These are phyloP conservation scores for Phyllotis vaccarum DNA, from an alignment of 2,797 vertebrate genomes.

Conservation along the genomic window DNA sequence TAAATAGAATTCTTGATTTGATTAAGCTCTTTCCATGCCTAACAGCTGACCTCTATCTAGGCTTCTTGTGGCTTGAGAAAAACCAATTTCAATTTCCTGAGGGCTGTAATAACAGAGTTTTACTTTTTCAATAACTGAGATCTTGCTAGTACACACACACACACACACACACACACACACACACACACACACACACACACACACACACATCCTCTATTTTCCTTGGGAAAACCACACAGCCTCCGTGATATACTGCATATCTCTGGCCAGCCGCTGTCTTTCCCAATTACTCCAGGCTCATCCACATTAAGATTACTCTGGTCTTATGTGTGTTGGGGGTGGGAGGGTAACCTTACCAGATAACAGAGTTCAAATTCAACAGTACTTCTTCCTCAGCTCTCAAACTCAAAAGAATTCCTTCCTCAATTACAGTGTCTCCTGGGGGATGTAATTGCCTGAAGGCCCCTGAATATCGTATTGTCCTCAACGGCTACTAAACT, in stretches of 20 bases:
- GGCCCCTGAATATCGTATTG: not conserved
- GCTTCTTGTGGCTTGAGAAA: conserved; percentile 21
- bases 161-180: too few relatives aligned
- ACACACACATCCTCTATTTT: conserved; percentile 3
- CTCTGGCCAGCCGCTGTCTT: conserved; percentile 77
- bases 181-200: too few relatives aligned
- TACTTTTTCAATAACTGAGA: not conserved
- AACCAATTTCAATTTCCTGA: conserved; percentile 1
- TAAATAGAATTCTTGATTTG: not conserved
- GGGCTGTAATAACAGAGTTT: not conserved
- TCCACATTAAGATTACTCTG: conserved; percentile 71
- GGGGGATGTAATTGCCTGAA: not conserved
- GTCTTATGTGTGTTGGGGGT: not conserved
- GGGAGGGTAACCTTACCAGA: not conserved
- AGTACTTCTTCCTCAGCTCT: not conserved
- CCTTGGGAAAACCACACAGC: not conserved
- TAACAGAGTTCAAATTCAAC: conserved; percentile 5
- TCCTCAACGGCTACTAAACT: not conserved
- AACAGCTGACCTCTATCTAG: not conserved
- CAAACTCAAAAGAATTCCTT: conserved; percentile 3
- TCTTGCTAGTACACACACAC: not conserved
- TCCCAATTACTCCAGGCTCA: conserved; percentile 79
- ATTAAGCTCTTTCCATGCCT: not conserved
- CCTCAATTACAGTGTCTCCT: not conserved
- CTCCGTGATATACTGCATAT: not conserved